phyloP scores from a whole-genome alignment of 2,888 invertebrate species.

The Drosophila peninsularis region DNA sequence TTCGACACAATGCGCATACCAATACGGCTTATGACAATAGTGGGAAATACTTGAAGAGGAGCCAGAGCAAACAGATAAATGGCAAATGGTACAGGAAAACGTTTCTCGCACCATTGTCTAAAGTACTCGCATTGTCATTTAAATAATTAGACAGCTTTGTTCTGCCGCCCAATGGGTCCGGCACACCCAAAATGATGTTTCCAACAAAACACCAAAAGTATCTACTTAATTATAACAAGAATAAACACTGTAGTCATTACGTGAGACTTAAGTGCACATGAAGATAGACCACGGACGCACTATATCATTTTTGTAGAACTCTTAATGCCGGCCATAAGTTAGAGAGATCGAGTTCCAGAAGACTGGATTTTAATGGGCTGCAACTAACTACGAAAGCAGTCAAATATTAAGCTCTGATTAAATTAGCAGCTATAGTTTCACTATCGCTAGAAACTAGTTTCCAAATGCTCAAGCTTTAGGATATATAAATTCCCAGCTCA shows the following conservation, averaged over 20 bases:
- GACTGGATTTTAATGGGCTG: slow-evolving; percentile 18
- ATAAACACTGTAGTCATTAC: not conserved
- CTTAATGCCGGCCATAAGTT: slow-evolving; percentile 15
- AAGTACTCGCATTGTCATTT: slow-evolving; percentile 41
- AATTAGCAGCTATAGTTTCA: slow-evolving; percentile 44
- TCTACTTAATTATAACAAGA: slow-evolving; percentile 5
- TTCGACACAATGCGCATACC: slow-evolving; percentile 31
- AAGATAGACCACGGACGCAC: not conserved
- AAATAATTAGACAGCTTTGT: slow-evolving; percentile 49
- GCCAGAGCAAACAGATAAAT: slow-evolving; percentile 32
- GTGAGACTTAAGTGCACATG: not conserved
- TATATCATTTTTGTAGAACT: not conserved
- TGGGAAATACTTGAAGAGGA: slow-evolving; percentile 42
- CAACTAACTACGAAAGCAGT: slow-evolving; percentile 1
- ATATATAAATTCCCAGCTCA: slow-evolving; percentile 4
- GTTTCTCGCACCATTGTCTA: slow-evolving; percentile 51
- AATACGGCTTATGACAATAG: slow-evolving; percentile 50
- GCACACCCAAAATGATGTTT: slow-evolving; percentile 4
- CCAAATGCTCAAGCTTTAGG: not conserved
- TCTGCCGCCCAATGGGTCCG: slow-evolving; percentile 9
- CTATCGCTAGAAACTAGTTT: slow-evolving; percentile 42
- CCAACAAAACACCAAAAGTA: slow-evolving; percentile 5
- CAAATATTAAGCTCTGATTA: slow-evolving; percentile 3
- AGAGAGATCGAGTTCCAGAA: slow-evolving; percentile 46
- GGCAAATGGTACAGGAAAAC: slow-evolving; percentile 33